Evolutionary conservation across 2,888 invertebrate genomes (phyloP), one percentile per base, ranked within the genome.

Genomic region (Pterobdella sp.): DNA sequence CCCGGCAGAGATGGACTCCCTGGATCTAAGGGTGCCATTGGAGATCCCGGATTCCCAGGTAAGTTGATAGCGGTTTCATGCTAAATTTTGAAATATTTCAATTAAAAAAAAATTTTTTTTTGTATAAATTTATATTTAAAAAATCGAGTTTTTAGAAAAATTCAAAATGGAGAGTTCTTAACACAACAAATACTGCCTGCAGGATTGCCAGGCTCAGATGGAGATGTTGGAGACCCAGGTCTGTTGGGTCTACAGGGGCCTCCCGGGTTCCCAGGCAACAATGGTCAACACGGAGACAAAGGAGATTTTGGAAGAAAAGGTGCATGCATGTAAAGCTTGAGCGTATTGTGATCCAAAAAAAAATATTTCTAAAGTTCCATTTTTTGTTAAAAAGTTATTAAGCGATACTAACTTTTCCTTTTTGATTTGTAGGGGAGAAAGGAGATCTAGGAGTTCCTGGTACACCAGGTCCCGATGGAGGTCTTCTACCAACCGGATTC

Each of bases 21-120:
- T 18, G 74, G 79, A n/a, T 73, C 73, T 4, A 75, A 79, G 3
- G 82, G 82, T 7, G 70, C 73, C 18, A 76, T 79, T 52, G 79
- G 80, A 52, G 91, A 91, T 76, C 88, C 93, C 81, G 96, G 96
- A 18, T 96, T 91, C 85, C 89, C 90, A 81, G 92, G 75, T 35
- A 34, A 36, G 14, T 66, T 52, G 3, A 69, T 73, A 26, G 42
- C 71, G n/a, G n/a, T n/a, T n/a, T n/a, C n/a, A n/a, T n/a, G n/a
- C n/a, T n/a, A n/a, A n/a, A 49, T n/a, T n/a, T 49, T 18, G 14
- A 49, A 49, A 49, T 49, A 49, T 49, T 49, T 49, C n/a, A 49
- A 49, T 49, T 49, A 49, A 18, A 49, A 49, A 18, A 18, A 49
- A 49, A 49, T 49, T 49, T 49, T 49, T 49, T 49, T 49, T 49